Evolutionary conservation across 2,888 invertebrate species (phyloP).

Genomic region (Drosophila multiciliata): DNA sequence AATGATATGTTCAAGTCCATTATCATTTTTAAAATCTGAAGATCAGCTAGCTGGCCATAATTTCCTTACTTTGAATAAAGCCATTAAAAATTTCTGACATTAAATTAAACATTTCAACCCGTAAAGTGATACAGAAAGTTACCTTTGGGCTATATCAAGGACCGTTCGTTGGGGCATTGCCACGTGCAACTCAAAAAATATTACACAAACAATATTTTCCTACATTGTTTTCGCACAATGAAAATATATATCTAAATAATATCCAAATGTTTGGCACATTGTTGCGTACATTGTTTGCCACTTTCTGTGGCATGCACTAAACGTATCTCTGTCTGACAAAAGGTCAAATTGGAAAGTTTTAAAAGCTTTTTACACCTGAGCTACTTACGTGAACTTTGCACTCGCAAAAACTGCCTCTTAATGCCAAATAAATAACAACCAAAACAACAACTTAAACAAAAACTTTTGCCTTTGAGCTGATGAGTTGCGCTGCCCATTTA

Average conservation of each 20-base stretch:
- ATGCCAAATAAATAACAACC: slow-evolving; percentile 28
- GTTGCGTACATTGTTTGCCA: slow-evolving; percentile 35
- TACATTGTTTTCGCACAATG: slow-evolving; percentile 17
- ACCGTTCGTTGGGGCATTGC: background rate
- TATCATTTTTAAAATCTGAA: background rate
- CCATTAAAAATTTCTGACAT: background rate
- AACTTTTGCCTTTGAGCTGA: slow-evolving; percentile 43
- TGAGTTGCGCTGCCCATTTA: slow-evolving; percentile 19
- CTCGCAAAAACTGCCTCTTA: slow-evolving; percentile 45
- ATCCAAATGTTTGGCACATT: slow-evolving; percentile 24
- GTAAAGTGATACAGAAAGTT: background rate
- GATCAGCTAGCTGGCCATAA: background rate
- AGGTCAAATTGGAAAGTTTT: slow-evolving; percentile 68
- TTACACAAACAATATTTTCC: background rate
- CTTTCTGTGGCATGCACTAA: slow-evolving; percentile 8
- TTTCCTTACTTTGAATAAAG: background rate
- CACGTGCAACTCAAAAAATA: background rate
- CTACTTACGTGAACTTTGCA: slow-evolving; percentile 40
- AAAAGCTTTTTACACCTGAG: slow-evolving; percentile 66
- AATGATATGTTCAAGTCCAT: background rate
- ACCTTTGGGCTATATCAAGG: background rate
- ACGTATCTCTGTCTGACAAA: slow-evolving; percentile 43
- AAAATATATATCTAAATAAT: background rate
- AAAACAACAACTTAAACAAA: slow-evolving; percentile 12
- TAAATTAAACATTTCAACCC: background rate